Conservation (phyloP, 2,888 invertebrate genomes). For the Tortricodes alternella region DNA sequence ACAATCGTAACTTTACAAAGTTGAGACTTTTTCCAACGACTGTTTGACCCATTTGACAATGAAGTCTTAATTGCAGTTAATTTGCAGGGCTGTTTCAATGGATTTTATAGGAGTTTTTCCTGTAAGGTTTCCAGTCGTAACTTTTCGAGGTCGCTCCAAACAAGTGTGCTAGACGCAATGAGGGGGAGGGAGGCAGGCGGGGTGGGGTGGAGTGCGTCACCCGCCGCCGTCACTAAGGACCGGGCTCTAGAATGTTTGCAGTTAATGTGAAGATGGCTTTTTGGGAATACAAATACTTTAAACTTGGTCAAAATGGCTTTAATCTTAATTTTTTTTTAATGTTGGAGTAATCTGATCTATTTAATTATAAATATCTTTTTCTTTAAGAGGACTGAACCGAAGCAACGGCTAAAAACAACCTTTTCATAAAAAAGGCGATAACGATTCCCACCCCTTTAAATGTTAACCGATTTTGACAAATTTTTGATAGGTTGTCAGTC, state of each 20-base stretch:
- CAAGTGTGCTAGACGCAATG: constrained; percentile 64
- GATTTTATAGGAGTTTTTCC: constrained; percentile 32
- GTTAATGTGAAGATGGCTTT: constrained; percentile 32
- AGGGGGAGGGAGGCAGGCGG: constrained; percentile 40
- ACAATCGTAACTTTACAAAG: constrained; percentile 10
- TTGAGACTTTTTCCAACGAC: constrained; percentile 37
- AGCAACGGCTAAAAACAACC: too few species aligned
- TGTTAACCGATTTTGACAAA: too few species aligned
- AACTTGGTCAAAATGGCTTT: constrained; percentile 7
- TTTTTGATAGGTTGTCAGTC: too few species aligned
- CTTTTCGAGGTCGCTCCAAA: constrained; percentile 68
- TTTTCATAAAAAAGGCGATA: too few species aligned
- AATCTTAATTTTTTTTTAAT: too few species aligned
- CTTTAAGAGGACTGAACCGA: too few species aligned
- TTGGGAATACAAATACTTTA: constrained; percentile 26
- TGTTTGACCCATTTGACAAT: constrained; percentile 48
- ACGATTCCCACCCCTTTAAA: too few species aligned
- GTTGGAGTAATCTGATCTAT: too few species aligned
- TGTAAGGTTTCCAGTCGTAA: constrained; percentile 44
- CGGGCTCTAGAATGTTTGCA: constrained; percentile 38
- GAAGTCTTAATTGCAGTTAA: constrained; percentile 46
- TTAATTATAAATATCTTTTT: too few species aligned
- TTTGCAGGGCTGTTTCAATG: constrained; percentile 29
- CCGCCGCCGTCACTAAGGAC: constrained; percentile 40
- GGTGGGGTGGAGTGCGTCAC: constrained; percentile 34